A percentile compares a stretch with the other conserved stretches of the same genome.
Conservation (phyloP, 2,797 vertebrate species). For the Chrosomus eos region DNA sequence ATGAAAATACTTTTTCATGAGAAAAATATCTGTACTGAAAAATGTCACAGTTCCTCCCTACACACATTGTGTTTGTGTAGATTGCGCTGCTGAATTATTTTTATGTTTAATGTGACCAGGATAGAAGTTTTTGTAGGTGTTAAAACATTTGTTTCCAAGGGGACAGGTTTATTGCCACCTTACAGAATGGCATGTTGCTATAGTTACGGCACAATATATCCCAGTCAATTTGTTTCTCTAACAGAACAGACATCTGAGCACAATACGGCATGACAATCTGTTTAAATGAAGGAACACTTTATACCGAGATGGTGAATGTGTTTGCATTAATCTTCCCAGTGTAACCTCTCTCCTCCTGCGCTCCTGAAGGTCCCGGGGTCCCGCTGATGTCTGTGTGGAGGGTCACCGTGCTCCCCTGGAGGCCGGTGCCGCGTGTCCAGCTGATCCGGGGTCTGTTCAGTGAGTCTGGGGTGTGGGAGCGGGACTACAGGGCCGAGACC, state of each 20-base stretch:
- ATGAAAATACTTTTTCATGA: not conserved
- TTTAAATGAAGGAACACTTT: not conserved
- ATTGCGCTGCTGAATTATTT: not conserved
- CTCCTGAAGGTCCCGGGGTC: slow-evolving; percentile 54
- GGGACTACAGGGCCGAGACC: slow-evolving; percentile 83
- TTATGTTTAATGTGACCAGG: not conserved
- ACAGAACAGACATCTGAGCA: not conserved
- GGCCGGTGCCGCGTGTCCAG: slow-evolving; percentile 55
- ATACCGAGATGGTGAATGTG: not conserved
- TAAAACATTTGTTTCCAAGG: slow-evolving; percentile 52
- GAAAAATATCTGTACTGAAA: not conserved
- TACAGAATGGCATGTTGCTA: slow-evolving; percentile 49
- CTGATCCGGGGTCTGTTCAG: slow-evolving; percentile 79
- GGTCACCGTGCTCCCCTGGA: slow-evolving; percentile 65
- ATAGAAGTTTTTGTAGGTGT: slow-evolving; percentile 37
- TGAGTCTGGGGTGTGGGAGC: slow-evolving; percentile 89
- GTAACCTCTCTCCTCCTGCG: not conserved
- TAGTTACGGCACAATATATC: slow-evolving; percentile 29
- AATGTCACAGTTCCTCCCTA: not conserved
- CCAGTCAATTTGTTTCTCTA: slow-evolving; percentile 24
- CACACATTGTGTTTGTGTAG: not conserved
- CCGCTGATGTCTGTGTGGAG: slow-evolving; percentile 74
- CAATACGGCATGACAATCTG: not conserved
- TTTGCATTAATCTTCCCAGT: not conserved
- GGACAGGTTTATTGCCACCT: slow-evolving; percentile 36